A percentile compares a stretch with the other conserved stretches of the same genome.
Conservation (phyloP, 2,113 vertebrate species). For the Menura novaehollandiae region DNA sequence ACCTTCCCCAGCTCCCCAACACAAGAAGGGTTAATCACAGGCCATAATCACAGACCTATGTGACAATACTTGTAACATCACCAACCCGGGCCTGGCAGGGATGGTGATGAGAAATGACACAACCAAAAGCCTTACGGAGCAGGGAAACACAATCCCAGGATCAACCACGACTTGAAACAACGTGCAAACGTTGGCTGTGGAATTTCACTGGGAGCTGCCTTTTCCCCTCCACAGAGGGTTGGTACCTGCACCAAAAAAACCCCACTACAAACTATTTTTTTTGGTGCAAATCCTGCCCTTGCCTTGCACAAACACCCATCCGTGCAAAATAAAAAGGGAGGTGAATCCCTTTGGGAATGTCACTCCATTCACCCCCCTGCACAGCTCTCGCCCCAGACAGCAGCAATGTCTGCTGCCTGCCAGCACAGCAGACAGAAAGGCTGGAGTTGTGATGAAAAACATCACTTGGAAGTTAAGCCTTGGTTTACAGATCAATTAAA, state of each 20-base stretch:
- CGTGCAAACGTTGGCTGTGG: fast-evolving
- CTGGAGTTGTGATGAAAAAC: background rate
- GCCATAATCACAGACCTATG: background rate
- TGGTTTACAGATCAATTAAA: conserved; percentile 18
- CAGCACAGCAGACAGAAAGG: background rate
- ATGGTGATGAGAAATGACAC: background rate
- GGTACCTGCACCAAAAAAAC: background rate
- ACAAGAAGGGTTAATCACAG: conserved; percentile 19
- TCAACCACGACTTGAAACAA: background rate
- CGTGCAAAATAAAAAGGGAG: background rate
- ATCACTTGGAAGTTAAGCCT: background rate
- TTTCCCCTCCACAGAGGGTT: background rate
- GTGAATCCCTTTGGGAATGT: background rate
- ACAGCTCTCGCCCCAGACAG: background rate
- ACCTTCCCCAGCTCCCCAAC: background rate
- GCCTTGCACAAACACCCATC: background rate
- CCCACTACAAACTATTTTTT: fast-evolving
- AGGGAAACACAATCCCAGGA: background rate
- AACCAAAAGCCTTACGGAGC: background rate
- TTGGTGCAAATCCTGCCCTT: background rate
- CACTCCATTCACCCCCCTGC: background rate
- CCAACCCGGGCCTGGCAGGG: background rate
- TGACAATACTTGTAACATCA: conserved; percentile 32
- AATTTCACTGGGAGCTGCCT: background rate
- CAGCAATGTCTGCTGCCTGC: background rate